Conservation (phyloP, 2,888 invertebrate genomes). For the Tanypteryx hageni region DNA sequence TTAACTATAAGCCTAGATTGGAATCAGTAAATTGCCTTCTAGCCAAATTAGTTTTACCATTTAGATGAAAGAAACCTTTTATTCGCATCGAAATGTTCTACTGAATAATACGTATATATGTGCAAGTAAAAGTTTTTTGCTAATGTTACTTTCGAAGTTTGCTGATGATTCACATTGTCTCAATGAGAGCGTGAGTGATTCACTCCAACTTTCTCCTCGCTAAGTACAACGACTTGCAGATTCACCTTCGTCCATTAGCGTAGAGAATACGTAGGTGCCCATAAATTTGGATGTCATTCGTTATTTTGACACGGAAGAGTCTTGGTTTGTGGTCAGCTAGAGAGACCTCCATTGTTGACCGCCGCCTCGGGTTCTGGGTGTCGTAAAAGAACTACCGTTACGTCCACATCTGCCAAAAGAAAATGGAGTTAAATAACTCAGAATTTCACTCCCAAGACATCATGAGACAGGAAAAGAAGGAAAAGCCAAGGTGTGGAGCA, state of each 20-base stretch:
- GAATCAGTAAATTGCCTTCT: too few relatives aligned
- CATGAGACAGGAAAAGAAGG: too few relatives aligned
- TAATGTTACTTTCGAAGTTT: neutral
- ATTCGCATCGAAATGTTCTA: too few relatives aligned
- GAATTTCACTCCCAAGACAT: neutral
- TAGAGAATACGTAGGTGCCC: neutral
- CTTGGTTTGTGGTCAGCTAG: neutral
- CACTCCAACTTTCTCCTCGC: neutral
- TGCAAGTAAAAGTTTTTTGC: neutral
- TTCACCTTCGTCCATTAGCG: too few relatives aligned
- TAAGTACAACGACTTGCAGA: neutral
- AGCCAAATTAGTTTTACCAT: too few relatives aligned
- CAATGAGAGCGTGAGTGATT: neutral
- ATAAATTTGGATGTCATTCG: neutral
- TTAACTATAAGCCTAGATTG: too few relatives aligned
- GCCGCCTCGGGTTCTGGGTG: neutral
- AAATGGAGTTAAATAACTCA: neutral
- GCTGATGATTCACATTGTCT: conserved; percentile 13
- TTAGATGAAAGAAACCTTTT: too few relatives aligned
- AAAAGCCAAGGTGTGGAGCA: too few relatives aligned
- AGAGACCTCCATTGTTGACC: neutral
- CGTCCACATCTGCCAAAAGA: neutral
- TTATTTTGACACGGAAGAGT: neutral
- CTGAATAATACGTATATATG: neutral
- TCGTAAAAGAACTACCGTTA: neutral